Evolutionary conservation across 1,140 invertebrate genomes (phyloP), one percentile per base, ranked within the genome.

Genomic region (Oreohelix idahoensis): DNA sequence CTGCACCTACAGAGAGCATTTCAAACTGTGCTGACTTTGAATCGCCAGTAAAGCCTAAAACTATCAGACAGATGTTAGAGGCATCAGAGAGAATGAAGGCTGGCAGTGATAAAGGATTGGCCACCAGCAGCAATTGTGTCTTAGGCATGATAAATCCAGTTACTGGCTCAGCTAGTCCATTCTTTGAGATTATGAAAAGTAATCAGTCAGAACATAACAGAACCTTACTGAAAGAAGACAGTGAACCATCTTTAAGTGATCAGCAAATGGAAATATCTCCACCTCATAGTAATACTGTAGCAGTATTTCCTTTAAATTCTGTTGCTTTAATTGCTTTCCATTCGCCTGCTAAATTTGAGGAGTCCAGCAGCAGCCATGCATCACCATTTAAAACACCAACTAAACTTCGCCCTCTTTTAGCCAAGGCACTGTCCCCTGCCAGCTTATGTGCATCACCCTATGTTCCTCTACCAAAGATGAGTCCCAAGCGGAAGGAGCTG

Each of bases 401-500:
- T 0, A 89, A 89, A 76, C 70, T 79, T 5, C 53, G 58, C 23
- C 8, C 76, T 23, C 71, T 87, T 42, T 81, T 81, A 8, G 84
- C 87, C n/a, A 87, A 87, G 29, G 79, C 85, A 38, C 76, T 74
- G 36, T 83, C 76, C 38, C 66, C 71, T 42, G 82, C 58, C 36
- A 58, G 71, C 17, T 35, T 69, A 29, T 35, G 10, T 23, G 35
- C 83, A 15, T 53, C 78, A 39, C 76, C 78, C 1, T 79, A 79
- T 45, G 51, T 80, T 13, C 84, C 81, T n/a, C 75, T 79, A 13
- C 49, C 80, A 58, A 78, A 86, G 78, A 80, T 79, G 23, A 90
- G 89, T 84, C 89, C 89, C 2, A 82, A 88, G 58, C 87, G 86
- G 45, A 85, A 85, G 75, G 84, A 87, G 38, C 66, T 90, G n/a